Evolutionary conservation across 2,797 vertebrate species (phyloP).

Genomic region (Phoxinus dragarum): DNA sequence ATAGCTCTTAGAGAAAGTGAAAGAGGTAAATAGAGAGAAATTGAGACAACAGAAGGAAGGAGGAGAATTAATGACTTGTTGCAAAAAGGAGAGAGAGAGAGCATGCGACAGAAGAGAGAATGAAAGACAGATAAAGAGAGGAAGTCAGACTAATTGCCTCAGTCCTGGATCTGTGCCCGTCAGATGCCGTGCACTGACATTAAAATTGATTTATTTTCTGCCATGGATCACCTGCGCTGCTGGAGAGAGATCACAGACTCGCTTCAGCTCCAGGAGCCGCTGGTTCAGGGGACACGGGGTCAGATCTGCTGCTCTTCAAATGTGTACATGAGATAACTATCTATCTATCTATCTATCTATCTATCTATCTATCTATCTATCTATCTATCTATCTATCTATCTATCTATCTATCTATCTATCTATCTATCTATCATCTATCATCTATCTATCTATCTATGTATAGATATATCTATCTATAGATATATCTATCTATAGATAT

Average conservation of each 20-base stretch:
- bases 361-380: too few relatives aligned
- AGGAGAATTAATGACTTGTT: conserved; percentile 19
- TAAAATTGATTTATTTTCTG: conserved; percentile 71
- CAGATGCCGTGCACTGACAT: conserved; percentile 65
- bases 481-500: too few relatives aligned
- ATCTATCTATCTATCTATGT: too few relatives aligned
- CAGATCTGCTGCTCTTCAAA: conserved; percentile 28
- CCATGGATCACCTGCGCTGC: conserved; percentile 62
- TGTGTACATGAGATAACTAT: neutral
- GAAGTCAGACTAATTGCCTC: conserved; percentile 70
- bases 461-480: too few relatives aligned
- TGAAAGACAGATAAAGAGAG: conserved; percentile 47
- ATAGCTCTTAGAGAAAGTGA: conserved; percentile 15
- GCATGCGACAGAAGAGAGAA: conserved; percentile 21
- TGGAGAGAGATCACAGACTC: conserved; percentile 66
- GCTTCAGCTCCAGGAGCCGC: conserved; percentile 33
- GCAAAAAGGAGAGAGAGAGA: conserved; percentile 15
- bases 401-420: too few relatives aligned
- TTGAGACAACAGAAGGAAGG: conserved; percentile 46
- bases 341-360: too few relatives aligned
- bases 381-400: too few relatives aligned
- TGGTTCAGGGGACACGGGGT: conserved; percentile 31
- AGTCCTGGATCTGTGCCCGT: conserved; percentile 64
- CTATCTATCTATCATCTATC: too few relatives aligned
- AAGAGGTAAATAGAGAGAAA: conserved; percentile 21